phyloP scores from a whole-genome alignment of 2,797 vertebrate genomes.

The Ptychobarbus kaznakovi region DNA sequence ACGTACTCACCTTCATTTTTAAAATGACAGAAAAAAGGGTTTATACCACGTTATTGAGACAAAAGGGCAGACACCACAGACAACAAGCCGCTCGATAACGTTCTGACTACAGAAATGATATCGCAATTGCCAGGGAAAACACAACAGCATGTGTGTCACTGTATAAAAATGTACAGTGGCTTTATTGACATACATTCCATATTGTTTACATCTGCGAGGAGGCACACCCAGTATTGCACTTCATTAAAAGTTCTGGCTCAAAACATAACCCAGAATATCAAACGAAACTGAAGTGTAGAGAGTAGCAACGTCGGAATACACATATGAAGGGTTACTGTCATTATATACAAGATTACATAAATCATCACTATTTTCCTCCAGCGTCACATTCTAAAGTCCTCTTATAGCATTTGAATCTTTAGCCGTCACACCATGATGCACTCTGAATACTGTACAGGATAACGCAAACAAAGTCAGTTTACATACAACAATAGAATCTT shows the following conservation, averaged over 20 bases:
- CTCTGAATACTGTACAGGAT: slow-evolving; percentile 95
- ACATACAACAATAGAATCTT: slow-evolving; percentile 90
- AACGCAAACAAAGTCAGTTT: slow-evolving; percentile 93
- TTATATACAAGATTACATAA: slow-evolving; percentile 98
- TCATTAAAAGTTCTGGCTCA: slow-evolving; percentile 99
- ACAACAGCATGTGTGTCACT: slow-evolving; percentile 85
- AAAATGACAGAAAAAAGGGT: slow-evolving; percentile 66
- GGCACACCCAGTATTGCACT: slow-evolving; percentile 99
- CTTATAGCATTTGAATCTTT: slow-evolving; percentile 83
- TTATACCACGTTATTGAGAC: slow-evolving; percentile 68
- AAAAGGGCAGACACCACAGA: slow-evolving; percentile 71
- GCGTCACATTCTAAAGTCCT: slow-evolving; percentile 93
- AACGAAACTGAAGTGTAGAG: slow-evolving; percentile 98
- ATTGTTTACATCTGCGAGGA: slow-evolving; percentile 99
- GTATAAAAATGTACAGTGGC: slow-evolving; percentile 99
- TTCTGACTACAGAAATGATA: slow-evolving; percentile 74
- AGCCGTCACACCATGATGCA: slow-evolving; percentile 85
- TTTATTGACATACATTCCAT: slow-evolving; percentile 99
- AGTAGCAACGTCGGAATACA: slow-evolving; percentile 93
- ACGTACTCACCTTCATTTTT: slow-evolving; percentile 63
- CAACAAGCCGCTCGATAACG: slow-evolving; percentile 65
- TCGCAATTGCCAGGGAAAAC: slow-evolving; percentile 74
- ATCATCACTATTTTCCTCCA: slow-evolving; percentile 94
- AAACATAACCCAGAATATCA: slow-evolving; percentile 99
- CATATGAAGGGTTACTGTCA: slow-evolving; percentile 87